Percentiles rank a stretch among this genome's conserved stretches.
Evolutionary conservation across 2,888 invertebrate genomes (phyloP).

Genomic region (Phaonia tiefii): DNA sequence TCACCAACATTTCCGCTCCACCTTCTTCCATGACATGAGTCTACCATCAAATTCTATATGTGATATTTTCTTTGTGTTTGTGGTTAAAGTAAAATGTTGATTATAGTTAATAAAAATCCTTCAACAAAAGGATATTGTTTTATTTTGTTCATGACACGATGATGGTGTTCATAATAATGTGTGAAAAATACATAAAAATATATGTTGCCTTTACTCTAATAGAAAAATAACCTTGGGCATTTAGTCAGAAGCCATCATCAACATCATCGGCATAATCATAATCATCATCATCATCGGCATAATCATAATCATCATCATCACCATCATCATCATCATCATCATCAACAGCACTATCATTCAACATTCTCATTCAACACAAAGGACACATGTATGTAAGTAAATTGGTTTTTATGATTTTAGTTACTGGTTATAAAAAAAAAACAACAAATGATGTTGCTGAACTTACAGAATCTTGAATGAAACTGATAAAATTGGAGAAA

Average conservation of each 20-base stretch:
- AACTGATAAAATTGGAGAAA: conserved; percentile 7
- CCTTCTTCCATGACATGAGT: no score
- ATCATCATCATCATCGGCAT: no score
- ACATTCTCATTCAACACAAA: conserved; percentile 19
- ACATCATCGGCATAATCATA: no score
- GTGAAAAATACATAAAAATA: conserved; percentile 56
- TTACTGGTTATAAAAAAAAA: conserved; percentile 7
- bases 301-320: no score
- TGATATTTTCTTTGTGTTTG: no score
- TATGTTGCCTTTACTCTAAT: conserved; percentile 25
- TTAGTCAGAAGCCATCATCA: not conserved
- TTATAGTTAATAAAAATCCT: no score
- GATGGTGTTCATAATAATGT: conserved; percentile 53
- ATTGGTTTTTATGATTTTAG: conserved; percentile 4
- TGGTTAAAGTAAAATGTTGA: no score
- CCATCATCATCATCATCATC: not conserved
- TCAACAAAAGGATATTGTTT: conserved; percentile 31
- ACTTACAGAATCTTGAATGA: not conserved
- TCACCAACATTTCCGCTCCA: no score
- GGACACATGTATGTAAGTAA: conserved; percentile 23
- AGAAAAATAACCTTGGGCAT: conserved; percentile 36
- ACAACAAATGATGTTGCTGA: not conserved
- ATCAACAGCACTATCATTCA: not conserved
- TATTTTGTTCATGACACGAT: conserved; percentile 18
- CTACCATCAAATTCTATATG: no score